Evolutionary conservation across 2,888 invertebrate genomes (phyloP), one percentile per base, ranked within the genome.

Genomic region (Pollenia angustigena): DNA sequence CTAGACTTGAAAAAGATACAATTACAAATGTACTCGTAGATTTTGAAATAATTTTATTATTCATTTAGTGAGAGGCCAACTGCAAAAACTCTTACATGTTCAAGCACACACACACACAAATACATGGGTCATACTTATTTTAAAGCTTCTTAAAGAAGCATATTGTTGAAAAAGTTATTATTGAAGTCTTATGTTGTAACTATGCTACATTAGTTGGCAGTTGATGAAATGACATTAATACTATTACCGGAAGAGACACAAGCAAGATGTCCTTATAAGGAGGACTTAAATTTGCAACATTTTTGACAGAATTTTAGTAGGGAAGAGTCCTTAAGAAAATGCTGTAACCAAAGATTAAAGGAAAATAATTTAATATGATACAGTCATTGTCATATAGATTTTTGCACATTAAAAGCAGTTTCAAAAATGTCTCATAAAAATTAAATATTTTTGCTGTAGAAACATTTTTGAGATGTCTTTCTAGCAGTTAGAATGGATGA

Each of bases 121-220:
- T 32, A 46, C n/a, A 48, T 14, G 40, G 52, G 50, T 64, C 50
- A 40, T 56, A 50, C 52, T 69, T 71, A n/a, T 52, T 54, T 58
- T 32, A 79, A 79, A 83, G 82, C 83, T 81, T 76, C 69, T 83
- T 83, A 75, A 79, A 60, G 72, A 75, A 83, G 71, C 76, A 86
- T 83, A 76, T 86, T 83, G 71, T 69, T 82, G 14, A 9, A 62
- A 56, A 64, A 23, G 16, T 62, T 66, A 52, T 78, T 81, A 68
- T 23, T 69, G 58, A 74, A 71, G 80, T 72, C 64, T 83, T 82
- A 66, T 71, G 79, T 68, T 81, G 69, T 79, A 48, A 16, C 40
- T 48, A 50, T 50, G 42, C 66, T 50, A 76, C 10, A 42, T 74
- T 32, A 58, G 42, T 48, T 42, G 48, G 54, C 44, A 23, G 23